These are phyloP conservation scores for Myotis planiceps DNA, from an alignment of 2,797 vertebrate genomes.

Conservation along the genomic window DNA sequence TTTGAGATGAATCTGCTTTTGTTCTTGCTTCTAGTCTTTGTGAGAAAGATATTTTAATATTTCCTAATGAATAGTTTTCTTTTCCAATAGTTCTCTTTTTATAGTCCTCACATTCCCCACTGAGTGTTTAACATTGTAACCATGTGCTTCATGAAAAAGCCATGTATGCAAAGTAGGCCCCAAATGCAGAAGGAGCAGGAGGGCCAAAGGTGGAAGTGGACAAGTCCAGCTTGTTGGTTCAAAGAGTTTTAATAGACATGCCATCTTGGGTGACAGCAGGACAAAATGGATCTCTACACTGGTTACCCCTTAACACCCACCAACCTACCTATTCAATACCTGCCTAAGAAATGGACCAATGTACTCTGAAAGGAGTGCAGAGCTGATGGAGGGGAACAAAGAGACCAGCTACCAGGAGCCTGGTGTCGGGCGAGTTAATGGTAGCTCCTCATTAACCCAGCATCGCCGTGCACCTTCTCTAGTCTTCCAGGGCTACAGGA, in stretches of 20 bases:
- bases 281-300: neutral
- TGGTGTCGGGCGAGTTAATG: neutral
- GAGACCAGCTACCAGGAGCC: neutral
- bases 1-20: neutral
- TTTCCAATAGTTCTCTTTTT: neutral
- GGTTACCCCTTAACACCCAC: neutral
- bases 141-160: neutral
- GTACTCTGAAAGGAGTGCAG: neutral
- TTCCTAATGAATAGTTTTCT: neutral
- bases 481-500: neutral
- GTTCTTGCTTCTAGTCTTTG: neutral
- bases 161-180: neutral
- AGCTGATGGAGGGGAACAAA: neutral
- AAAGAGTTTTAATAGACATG: neutral
- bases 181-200: neutral
- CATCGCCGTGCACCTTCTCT: neutral
- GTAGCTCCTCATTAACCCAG: neutral
- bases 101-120: neutral
- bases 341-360: neutral
- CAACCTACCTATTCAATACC: neutral
- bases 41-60: neutral
- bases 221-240: neutral
- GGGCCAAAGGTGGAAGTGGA: neutral
- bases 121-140: neutral
- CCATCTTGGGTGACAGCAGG: too few species aligned